Conservation (phyloP, 2,113 vertebrate species). For the Atlantisia rogersi region DNA sequence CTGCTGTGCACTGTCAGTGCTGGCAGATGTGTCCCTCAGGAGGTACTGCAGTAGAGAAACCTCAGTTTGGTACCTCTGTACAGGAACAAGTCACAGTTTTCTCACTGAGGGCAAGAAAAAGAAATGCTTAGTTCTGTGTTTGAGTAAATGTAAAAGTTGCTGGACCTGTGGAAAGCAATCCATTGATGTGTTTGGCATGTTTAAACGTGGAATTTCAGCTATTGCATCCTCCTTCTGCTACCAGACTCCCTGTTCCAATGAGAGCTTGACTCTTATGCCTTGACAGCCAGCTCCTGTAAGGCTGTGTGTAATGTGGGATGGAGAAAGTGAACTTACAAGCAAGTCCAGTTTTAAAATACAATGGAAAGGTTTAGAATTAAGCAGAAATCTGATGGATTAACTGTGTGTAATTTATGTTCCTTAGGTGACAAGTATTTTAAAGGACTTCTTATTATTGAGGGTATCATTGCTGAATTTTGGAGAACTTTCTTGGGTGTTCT, state of each 20-base stretch:
- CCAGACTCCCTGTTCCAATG: fast-evolving
- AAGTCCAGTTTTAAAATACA: not conserved
- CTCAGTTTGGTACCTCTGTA: not conserved
- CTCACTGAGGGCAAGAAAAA: not conserved
- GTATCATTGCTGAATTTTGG: not conserved
- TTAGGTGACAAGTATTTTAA: not conserved
- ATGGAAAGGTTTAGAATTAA: not conserved
- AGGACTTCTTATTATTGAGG: not conserved
- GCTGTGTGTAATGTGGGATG: not conserved
- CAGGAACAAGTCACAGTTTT: not conserved
- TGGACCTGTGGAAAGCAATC: not conserved
- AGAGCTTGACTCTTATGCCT: fast-evolving
- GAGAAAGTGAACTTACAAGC: not conserved
- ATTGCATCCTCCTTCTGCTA: not conserved
- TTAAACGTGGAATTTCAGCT: not conserved
- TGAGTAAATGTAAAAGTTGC: not conserved
- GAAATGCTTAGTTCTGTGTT: not conserved
- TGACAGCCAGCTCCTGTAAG: not conserved
- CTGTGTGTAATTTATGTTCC: not conserved
- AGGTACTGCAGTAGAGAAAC: not conserved
- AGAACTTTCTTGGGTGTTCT: not conserved
- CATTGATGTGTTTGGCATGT: not conserved
- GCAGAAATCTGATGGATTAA: not conserved
- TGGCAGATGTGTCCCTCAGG: not conserved
- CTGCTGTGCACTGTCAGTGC: not conserved